Evolutionary conservation across 1,140 invertebrate species (phyloP).

Genomic region (Aphis gossypii): DNA sequence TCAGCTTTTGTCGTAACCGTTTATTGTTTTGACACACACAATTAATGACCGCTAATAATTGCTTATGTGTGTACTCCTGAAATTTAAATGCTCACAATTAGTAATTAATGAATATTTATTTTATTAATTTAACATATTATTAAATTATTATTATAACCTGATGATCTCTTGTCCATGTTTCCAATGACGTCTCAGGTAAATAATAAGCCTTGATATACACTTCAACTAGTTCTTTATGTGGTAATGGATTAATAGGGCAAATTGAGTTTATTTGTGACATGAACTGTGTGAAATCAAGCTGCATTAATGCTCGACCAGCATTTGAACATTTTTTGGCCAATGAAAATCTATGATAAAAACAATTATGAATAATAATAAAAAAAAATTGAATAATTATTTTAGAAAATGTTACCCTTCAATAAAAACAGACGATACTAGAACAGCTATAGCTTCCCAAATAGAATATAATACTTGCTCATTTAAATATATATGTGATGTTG

Average conservation of each 20-base stretch:
- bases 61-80: slow-evolving; percentile 87
- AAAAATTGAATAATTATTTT: neutral
- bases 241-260: slow-evolving; percentile 81
- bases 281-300: slow-evolving; percentile 96
- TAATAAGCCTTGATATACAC: slow-evolving; percentile 97
- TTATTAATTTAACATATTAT: neutral
- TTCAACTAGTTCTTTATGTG: slow-evolving; percentile 90
- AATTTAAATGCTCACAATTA: slow-evolving; percentile 61
- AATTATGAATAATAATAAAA: neutral
- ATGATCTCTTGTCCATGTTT: slow-evolving; percentile 87
- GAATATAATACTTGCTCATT: slow-evolving; percentile 43
- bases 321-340: slow-evolving; percentile 93
- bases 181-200: slow-evolving; percentile 84
- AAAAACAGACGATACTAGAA: slow-evolving; percentile 47
- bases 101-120: slow-evolving; percentile 34
- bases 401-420: slow-evolving; percentile 39
- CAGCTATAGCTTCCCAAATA: slow-evolving; percentile 48
- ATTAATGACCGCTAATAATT: slow-evolving; percentile 82
- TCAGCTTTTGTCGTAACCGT: slow-evolving; percentile 80
- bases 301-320: slow-evolving; percentile 95
- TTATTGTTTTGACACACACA: slow-evolving; percentile 89
- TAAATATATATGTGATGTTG: slow-evolving; percentile 48
- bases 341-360: slow-evolving; percentile 73
- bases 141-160: slow-evolving; percentile 66
- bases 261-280: slow-evolving; percentile 89